These are phyloP conservation scores for Butorides virescens DNA, from an alignment of 2,113 vertebrate genomes.

Conservation along the genomic window DNA sequence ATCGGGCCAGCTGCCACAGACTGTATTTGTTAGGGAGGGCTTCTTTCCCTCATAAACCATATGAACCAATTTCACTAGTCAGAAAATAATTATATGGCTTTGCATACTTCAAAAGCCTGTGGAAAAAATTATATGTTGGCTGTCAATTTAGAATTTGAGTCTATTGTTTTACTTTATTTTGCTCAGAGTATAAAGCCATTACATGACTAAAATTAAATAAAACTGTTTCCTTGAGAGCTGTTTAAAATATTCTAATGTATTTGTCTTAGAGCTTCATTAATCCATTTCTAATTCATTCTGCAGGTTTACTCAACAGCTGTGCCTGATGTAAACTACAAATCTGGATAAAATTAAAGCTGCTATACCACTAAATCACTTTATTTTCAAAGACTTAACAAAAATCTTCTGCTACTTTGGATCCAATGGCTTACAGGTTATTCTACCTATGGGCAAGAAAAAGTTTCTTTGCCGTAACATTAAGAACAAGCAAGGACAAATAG, in stretches of 20 bases:
- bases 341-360: conserved; percentile 61
- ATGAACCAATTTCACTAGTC: conserved; percentile 19
- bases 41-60: conserved; percentile 12
- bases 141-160: conserved; percentile 51
- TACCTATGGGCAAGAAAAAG: background rate
- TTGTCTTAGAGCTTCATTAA: conserved; percentile 66
- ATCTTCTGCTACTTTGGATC: conserved; percentile 20
- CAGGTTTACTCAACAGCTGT: conserved; percentile 69
- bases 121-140: background rate
- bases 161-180: conserved; percentile 56
- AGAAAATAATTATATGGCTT: conserved; percentile 56
- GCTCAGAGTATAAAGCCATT: conserved; percentile 52
- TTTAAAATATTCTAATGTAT: conserved; percentile 58
- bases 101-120: conserved; percentile 34
- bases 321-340: conserved; percentile 59
- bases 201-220: conserved; percentile 54
- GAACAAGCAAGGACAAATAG: background rate
- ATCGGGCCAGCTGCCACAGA: background rate
- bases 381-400: conserved; percentile 55
- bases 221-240: conserved; percentile 41
- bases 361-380: conserved; percentile 46
- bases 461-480: background rate
- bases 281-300: conserved; percentile 69
- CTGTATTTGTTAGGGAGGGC: background rate
- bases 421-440: background rate